Base-by-base conservation (phyloP, 2,797 vertebrate species). In the Periophthalmus magnuspinnatus region DNA sequence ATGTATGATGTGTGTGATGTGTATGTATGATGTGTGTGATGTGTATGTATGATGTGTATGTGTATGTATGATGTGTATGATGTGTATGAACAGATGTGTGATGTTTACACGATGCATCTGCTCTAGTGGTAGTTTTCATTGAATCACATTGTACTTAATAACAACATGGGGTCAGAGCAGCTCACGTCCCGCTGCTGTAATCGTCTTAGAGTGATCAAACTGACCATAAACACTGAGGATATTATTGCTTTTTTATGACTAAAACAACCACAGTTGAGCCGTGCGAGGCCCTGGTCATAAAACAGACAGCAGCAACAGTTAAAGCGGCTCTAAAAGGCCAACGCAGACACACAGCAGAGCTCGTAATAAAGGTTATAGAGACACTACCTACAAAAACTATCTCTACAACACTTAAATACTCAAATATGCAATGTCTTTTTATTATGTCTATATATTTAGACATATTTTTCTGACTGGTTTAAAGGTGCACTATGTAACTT, bases 341-440 rank as follows among this genome's bases (percentile, higher is more conserved):
- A 58, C 60, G 66, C 34, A 80, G 70, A 10, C 41, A 33, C 74
- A 73, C 68, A 74, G 70, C 77, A 60, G 62, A 45, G 67, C 74
- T 45, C 67, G 55, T 78, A 48, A 65, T 47, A 70, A 77, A 80
- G 76, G 71, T 81, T 68, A 65, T 45, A 60, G 54, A 34, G 72
- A 71, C 67, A 76, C 78, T 57, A 52, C 2, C 50, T 52, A 21
- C 50, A 3, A 21, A 9, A 28, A 28, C 28, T n/a, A 28, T 28
- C 28, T 28, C 28, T 3, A 28, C 28, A 28, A 28, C 14, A 41
- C 38, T 41, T 41, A 8, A 9, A 38, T 38, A 13, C 38, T 38
- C 10, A 10, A 38, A 38, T 28, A 28, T 28, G 28, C 28, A 28
- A 38, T 38, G 36, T 36, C 34, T 36, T 36, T 36, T 36, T 36